Base-by-base conservation (phyloP, 2,888 invertebrate genomes). In the Pseudoips prasinana region DNA sequence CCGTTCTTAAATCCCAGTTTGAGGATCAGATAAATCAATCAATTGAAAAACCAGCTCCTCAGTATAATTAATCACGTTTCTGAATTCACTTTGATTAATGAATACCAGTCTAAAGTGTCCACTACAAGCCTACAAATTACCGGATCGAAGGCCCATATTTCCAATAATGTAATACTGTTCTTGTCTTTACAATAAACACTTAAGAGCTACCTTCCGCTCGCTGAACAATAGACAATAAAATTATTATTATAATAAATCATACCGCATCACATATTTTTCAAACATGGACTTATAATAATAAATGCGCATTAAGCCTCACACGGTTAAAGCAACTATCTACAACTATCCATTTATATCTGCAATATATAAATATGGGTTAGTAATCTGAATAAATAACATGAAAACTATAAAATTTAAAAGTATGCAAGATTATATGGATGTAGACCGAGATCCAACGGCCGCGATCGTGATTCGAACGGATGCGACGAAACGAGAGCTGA, bases 251-350 rank as follows among this genome's bases (percentile, higher is more conserved):
- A 70, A 66, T 65, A 67, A 41, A 62, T 57, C 54, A 44, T 48
- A 58, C 57, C 43, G 50, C 57, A 51, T 58, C 54, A 49, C 49
- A 60, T 67, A 68, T 66, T 70, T 68, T 72, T 58, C 57, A 73
- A 75, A 73, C 75, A 81, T 72, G 70, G 58, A 68, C 69, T 64
- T 73, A 59, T 68, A 73, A 67, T 78, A 80, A 67, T 85, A 85
- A 85, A 86, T 86, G 86, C 85, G 73, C 74, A 65, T 55, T 60
- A 81, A 86, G 86, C 86, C 86, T 85, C 86, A 74, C 66, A 66
- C 67, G 65, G 64, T 66, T 65, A 71, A 76, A 78, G 74, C 77
- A 65, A 60, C 57, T 53, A 45, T 52, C 48, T 58, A 57, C 47
- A 53, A 50, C 57, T 64, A 55, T 51, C 45, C 49, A 49, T 40